These are phyloP conservation scores for Leuciscus waleckii DNA, from an alignment of 2,797 vertebrate species.

Conservation along the genomic window DNA sequence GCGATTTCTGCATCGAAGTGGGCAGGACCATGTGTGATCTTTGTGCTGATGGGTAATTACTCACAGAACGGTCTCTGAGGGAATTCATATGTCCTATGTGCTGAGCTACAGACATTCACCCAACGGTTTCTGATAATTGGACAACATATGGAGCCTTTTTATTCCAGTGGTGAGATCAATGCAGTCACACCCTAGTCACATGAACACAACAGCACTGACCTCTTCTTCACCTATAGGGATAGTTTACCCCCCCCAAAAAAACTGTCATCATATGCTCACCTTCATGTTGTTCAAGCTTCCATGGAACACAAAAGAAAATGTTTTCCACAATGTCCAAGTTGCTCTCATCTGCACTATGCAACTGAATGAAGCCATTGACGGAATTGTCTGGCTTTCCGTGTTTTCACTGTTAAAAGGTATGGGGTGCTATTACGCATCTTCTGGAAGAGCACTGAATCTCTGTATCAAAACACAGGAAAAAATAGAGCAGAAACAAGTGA, in stretches of 20 bases:
- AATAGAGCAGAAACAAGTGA: neutral
- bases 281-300: neutral
- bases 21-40: conserved; percentile 84
- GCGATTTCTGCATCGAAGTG: conserved; percentile 91
- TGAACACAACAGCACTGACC: neutral
- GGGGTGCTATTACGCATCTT: too few relatives aligned
- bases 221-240: conserved; percentile 16
- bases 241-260: too few relatives aligned
- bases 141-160: conserved; percentile 36
- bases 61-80: conserved; percentile 52
- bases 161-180: conserved; percentile 27
- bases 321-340: neutral
- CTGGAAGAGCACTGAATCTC: too few relatives aligned
- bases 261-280: neutral
- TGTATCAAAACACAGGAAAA: neutral
- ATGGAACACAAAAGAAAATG: neutral
- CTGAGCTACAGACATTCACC: conserved; percentile 53
- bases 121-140: conserved; percentile 28
- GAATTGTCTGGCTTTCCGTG: neutral
- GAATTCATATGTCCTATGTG: conserved; percentile 56
- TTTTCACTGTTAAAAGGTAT: neutral
- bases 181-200: conserved; percentile 16
- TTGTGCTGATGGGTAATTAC: conserved; percentile 50
- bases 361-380: neutral
- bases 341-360: neutral